phyloP scores from a whole-genome alignment of 2,888 invertebrate genomes.

The Lasioglossum malachurum region DNA sequence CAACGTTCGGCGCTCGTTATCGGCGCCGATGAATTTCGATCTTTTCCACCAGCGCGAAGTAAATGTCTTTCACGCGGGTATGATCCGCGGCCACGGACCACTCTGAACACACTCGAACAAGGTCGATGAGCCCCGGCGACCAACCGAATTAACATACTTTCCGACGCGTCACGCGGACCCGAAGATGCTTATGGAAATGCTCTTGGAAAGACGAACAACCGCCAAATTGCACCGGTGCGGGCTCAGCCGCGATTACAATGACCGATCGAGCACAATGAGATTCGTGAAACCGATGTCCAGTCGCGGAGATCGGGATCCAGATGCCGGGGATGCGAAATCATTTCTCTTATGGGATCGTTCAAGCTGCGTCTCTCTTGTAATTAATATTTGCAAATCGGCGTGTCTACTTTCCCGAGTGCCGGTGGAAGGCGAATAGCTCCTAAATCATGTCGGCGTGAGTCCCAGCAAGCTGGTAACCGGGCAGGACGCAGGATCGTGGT shows the following conservation, averaged over 20 bases:
- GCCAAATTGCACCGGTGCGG: neutral
- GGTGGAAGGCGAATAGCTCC: neutral
- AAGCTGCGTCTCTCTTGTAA: neutral
- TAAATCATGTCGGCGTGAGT: neutral
- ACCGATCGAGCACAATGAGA: constrained; percentile 17
- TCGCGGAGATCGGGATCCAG: neutral
- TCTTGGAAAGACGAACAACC: constrained; percentile 6
- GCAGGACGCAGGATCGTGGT: constrained; percentile 43
- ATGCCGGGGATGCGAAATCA: neutral
- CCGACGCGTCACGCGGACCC: constrained; percentile 27
- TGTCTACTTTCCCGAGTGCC: neutral
- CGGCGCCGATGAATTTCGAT: constrained; percentile 79
- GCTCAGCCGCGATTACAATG: constrained; percentile 6
- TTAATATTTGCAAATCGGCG: neutral
- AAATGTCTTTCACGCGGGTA: constrained; percentile 61
- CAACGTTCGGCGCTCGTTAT: constrained; percentile 78
- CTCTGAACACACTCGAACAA: constrained; percentile 46
- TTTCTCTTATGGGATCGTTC: neutral
- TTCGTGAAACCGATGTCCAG: neutral
- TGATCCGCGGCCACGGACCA: constrained; percentile 59
- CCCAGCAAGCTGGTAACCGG: neutral
- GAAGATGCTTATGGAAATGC: constrained; percentile 46
- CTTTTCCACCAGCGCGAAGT: constrained; percentile 59
- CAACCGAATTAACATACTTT: constrained; percentile 66
- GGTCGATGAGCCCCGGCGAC: constrained; percentile 66